A percentile compares a stretch with the other conserved stretches of the same genome.
Conservation (phyloP, 2,113 vertebrate species). For the Ammospiza caudacuta region DNA sequence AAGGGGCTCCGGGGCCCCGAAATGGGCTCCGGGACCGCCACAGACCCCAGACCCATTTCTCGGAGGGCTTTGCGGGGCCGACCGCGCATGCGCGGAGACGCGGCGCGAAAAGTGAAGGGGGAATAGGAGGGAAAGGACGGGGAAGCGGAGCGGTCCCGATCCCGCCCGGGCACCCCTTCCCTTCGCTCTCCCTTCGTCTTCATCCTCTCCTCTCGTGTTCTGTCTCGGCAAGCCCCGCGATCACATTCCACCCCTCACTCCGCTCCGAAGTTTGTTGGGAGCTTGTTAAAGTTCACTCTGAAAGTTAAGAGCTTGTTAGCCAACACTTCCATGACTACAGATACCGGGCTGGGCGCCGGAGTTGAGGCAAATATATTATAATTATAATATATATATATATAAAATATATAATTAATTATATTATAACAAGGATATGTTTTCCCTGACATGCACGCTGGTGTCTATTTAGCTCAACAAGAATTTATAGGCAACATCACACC, state of each 20-base stretch:
- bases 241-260: too few species aligned
- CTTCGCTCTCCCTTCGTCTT: neutral
- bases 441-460: neutral
- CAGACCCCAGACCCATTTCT: neutral
- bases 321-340: neutral
- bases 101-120: neutral
- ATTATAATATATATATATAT: too few species aligned
- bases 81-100: accelerated
- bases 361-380: too few species aligned
- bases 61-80: accelerated
- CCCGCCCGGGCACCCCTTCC: neutral
- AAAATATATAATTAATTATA: too few species aligned
- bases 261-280: neutral
- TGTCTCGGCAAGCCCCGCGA: accelerated
- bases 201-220: neutral
- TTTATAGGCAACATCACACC: neutral
- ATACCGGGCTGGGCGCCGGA: too few species aligned
- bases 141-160: neutral
- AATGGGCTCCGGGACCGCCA: neutral
- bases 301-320: neutral
- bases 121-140: accelerated
- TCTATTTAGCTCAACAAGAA: neutral
- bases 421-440: too few species aligned
- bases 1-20: accelerated
- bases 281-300: neutral